A percentile compares a stretch with the other conserved stretches of the same genome.
Conservation (phyloP, 2,113 vertebrate genomes). For the Chloropsis hardwickii region DNA sequence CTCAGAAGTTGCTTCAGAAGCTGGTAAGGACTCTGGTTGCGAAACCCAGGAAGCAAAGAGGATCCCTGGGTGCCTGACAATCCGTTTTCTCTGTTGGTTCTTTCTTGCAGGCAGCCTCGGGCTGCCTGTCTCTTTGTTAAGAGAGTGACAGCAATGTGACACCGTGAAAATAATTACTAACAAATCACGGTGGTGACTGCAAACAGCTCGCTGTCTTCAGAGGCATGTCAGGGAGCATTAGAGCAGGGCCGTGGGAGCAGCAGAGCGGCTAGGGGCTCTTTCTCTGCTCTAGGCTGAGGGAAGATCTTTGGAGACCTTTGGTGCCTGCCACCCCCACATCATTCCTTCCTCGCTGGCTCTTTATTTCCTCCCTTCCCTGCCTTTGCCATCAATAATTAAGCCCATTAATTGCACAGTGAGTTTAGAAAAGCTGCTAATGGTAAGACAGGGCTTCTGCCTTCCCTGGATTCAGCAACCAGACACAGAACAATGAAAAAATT, state of each 20-base stretch:
- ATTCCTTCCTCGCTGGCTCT: background rate
- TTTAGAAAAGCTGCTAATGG: background rate
- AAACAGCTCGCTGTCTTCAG: slow-evolving; percentile 98
- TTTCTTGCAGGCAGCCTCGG: slow-evolving; percentile 79
- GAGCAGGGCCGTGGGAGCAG: slow-evolving; percentile 80
- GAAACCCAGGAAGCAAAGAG: slow-evolving; percentile 71
- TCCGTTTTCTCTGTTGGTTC: slow-evolving; percentile 73
- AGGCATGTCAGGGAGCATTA: slow-evolving; percentile 97
- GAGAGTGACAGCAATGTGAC: slow-evolving; percentile 98
- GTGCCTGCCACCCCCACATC: slow-evolving; percentile 9
- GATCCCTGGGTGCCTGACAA: slow-evolving; percentile 73
- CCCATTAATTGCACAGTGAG: background rate
- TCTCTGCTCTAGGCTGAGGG: slow-evolving; percentile 30
- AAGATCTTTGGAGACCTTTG: slow-evolving; percentile 51
- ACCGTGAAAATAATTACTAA: slow-evolving; percentile 99
- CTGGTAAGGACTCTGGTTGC: slow-evolving; percentile 67
- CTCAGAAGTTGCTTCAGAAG: slow-evolving; percentile 71
- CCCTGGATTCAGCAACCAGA: background rate
- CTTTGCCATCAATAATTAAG: slow-evolving; percentile 44
- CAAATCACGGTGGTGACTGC: slow-evolving; percentile 98
- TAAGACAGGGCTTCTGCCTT: background rate
- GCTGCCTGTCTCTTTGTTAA: slow-evolving; percentile 89
- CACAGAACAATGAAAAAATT: background rate
- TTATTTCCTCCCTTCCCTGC: slow-evolving; percentile 9
- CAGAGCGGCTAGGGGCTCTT: slow-evolving; percentile 37